phyloP scores from a whole-genome alignment of 2,888 invertebrate genomes.

The Willowsia nigromaculata region DNA sequence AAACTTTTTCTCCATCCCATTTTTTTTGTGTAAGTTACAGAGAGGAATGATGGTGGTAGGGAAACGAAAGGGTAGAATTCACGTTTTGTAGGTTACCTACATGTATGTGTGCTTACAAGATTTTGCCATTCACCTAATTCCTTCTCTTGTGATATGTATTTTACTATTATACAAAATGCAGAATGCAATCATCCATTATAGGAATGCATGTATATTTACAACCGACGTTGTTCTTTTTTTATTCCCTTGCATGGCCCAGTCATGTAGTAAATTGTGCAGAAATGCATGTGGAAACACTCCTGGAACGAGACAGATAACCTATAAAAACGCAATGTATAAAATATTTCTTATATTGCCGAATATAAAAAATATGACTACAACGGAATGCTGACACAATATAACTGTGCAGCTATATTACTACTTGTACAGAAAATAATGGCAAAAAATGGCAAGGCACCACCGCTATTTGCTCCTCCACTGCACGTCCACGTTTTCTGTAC shows the following conservation, averaged over 20 bases:
- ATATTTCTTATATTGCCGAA: background rate
- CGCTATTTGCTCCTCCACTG: conserved; percentile 2
- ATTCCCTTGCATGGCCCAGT: background rate
- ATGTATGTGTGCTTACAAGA: background rate
- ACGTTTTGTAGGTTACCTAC: background rate
- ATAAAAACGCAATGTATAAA: background rate
- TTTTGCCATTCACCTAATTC: background rate
- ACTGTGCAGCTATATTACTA: background rate
- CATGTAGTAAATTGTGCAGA: conserved; percentile 24
- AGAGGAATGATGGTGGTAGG: background rate
- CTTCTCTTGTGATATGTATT: background rate
- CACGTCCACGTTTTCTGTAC: conserved; percentile 1
- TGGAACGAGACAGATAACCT: conserved; percentile 10
- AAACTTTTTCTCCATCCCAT: background rate
- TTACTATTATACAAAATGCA: background rate
- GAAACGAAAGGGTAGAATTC: background rate
- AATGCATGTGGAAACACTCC: conserved; percentile 15
- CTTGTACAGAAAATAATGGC: background rate
- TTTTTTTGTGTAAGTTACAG: background rate
- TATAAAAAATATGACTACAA: background rate
- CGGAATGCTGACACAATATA: background rate
- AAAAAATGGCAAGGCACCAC: background rate
- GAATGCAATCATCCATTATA: background rate
- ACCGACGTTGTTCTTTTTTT: background rate
- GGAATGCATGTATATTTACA: background rate